phyloP scores from a whole-genome alignment of 2,113 vertebrate genomes.

The Gallinago media region DNA sequence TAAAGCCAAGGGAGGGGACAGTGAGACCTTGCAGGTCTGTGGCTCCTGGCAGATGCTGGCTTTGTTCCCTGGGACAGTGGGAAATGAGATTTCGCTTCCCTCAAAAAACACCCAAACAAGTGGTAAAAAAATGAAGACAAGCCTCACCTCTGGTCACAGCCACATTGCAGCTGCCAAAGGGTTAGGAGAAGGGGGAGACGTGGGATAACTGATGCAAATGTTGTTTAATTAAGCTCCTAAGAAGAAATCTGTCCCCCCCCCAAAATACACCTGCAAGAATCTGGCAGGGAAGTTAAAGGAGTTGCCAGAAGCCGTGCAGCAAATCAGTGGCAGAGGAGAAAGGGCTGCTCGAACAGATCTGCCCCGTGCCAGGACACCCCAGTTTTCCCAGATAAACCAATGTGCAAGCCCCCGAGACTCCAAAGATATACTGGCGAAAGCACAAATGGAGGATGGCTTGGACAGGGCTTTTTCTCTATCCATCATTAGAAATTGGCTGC shows the following conservation, averaged over 20 bases:
- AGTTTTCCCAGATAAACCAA: neutral
- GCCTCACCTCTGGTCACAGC: neutral
- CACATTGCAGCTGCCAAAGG: fast-evolving
- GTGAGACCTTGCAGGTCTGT: neutral
- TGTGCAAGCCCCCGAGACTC: fast-evolving
- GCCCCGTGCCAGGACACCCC: fast-evolving
- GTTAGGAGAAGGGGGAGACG: neutral
- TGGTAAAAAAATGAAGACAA: fast-evolving
- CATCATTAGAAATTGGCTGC: fast-evolving
- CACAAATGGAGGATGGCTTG: neutral
- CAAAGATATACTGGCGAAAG: neutral
- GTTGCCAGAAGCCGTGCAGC: neutral
- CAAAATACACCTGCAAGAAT: neutral
- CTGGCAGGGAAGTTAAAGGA: neutral
- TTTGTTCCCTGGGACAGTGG: neutral
- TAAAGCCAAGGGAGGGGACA: neutral
- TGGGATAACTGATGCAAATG: neutral
- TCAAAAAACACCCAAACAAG: neutral
- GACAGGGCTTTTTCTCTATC: neutral
- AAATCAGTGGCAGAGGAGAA: neutral
- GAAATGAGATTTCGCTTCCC: neutral
- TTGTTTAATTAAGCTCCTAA: neutral
- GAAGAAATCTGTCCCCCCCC: neutral
- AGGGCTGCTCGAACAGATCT: neutral
- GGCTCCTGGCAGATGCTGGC: neutral